Conservation (phyloP, 2,113 vertebrate genomes). For the Ifrita kowaldi region DNA sequence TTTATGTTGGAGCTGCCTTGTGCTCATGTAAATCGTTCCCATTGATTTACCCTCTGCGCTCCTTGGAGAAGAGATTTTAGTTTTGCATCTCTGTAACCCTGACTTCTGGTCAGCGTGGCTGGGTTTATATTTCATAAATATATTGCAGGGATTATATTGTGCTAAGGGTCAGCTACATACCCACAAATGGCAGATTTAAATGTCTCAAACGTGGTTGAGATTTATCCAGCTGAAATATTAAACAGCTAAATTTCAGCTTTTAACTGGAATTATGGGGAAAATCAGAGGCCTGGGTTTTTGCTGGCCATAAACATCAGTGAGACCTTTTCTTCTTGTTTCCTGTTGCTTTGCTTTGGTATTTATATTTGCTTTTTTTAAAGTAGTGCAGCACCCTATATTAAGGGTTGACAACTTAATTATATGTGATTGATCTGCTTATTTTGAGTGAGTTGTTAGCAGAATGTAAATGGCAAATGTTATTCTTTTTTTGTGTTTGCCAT, state of each 20-base stretch:
- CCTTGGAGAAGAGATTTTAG: neutral
- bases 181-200: neutral
- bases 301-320: neutral
- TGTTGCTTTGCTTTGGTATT: constrained; percentile 54
- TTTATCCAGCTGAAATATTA: constrained; percentile 18
- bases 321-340: neutral
- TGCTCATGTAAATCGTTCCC: neutral
- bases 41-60: neutral
- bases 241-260: neutral
- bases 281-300: neutral
- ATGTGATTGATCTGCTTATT: constrained; percentile 65
- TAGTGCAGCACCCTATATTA: constrained; percentile 58
- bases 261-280: neutral
- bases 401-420: constrained; percentile 66
- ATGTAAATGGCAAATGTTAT: constrained; percentile 8
- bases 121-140: neutral
- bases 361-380: constrained; percentile 35
- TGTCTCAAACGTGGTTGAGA: neutral
- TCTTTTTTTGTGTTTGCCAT: neutral
- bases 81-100: rapidly evolving
- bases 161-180: neutral
- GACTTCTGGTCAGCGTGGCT: neutral
- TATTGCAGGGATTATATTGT: neutral
- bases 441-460: constrained; percentile 30
- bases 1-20: neutral